Evolutionary conservation across 2,888 invertebrate species (phyloP), one percentile per base, ranked within the genome.

Genomic region (Emesis furor): DNA sequence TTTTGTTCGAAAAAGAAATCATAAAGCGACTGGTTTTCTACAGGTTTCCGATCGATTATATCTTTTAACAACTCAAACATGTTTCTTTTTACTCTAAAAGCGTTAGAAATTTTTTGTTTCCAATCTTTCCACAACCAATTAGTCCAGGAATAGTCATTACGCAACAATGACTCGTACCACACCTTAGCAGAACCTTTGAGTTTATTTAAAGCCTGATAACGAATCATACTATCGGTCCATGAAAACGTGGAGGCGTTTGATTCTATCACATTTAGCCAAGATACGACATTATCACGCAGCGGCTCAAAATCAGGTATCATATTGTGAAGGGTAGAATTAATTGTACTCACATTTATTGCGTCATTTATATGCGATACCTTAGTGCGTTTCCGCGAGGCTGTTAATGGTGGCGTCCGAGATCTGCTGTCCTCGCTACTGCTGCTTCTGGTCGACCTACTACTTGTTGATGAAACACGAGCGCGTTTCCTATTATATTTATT

Each of bases 281-380:
- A 78, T 12, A 62, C 55, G 4, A 90, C 39, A 73, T 86, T 76
- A 76, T 89, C 86, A 0, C 46, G 39, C 17, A 89, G 42, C 0
- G 90, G 90, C 55, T 89, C 84, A 68, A 90, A 89, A 37, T 89
- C 88, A 1, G 88, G 88, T 55, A 90, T 88, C 35, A 89, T 73
- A 10, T 75, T 82, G 59, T 74, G 46, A 3, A 46, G 14, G 4
- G 46, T 46, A 46, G 14, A 46, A 46, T 14, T 46, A 14, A 14
- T 46, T 46, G 46, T 46, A 46, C 14, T 46, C 46, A 46, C 46
- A 46, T 46, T 46, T 46, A 8, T 10, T 10, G 39, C 8, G 10
- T 39, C 24, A 1, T 24, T 24, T 1, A 24, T 24, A 24, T 24
- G 24, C 24, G 24, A 24, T 24, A 24, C 24, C 24, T 24, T 24